A percentile compares a stretch with the other conserved stretches of the same genome.
Conservation (phyloP, 2,888 invertebrate species). For the Frankliniella fusca region DNA sequence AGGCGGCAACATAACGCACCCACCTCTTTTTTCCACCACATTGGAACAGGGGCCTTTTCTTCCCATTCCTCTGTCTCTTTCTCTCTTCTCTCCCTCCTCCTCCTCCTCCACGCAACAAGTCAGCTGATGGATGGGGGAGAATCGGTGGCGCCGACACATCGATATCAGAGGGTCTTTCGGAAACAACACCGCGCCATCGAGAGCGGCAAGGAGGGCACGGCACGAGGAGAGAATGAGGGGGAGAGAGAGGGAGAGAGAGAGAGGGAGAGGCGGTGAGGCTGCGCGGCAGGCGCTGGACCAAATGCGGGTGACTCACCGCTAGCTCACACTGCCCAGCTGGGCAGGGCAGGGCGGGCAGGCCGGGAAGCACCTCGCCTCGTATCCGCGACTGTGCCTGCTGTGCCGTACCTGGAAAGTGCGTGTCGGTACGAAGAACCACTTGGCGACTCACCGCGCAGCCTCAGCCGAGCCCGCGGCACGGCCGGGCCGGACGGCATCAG, state of each 20-base stretch:
- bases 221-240: no score
- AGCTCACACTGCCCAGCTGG: no score
- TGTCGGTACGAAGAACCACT: neutral
- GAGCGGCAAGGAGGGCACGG: no score
- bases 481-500: no score
- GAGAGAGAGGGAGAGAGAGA: no score
- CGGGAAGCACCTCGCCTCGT: neutral
- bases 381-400: neutral
- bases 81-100: neutral
- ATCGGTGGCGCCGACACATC: no score
- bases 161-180: no score
- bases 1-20: neutral
- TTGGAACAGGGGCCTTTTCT: neutral
- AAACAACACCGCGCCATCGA: no score
- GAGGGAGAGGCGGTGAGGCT: no score
- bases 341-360: neutral
- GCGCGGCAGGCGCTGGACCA: neutral
- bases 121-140: no score
- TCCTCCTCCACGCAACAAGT: neutral
- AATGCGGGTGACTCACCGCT: neutral
- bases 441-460: neutral
- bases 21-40: neutral
- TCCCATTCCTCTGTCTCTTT: neutral
- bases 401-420: neutral
- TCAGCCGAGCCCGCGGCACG: no score